Evolutionary conservation across 1,140 invertebrate species (phyloP), one percentile per base, ranked within the genome.

Genomic region (Eufriesea mexicana): DNA sequence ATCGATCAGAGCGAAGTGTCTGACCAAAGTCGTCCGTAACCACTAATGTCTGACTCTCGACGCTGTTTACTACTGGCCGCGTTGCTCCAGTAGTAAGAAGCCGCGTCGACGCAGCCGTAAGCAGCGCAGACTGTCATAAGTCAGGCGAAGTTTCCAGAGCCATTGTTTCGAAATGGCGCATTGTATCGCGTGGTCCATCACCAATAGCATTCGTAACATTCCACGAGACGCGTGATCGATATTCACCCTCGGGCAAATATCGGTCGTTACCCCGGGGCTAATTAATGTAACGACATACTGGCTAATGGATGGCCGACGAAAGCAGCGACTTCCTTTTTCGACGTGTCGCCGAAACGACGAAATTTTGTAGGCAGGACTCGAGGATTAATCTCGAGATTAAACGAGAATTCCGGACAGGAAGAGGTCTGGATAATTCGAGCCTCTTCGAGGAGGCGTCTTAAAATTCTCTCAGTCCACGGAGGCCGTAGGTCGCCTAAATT

Each of bases 401-500:
- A 62, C 28, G 47, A 28, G 64, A 76, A 51, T 51, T 61, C 25
- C 12, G n/a, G n/a, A 23, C 8, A 25, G 16, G 14, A 20, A 23
- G 20, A 18, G 25, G 20, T 47, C 42, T 16, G 47, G 25, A 45
- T 47, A 75, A 59, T 59, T 59, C 47, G 62, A n/a, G 9, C 16
- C 5, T 18, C 7, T 28, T 47, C 23, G 16, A 78, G n/a, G 10
- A 68, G 42, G 14, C 51, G 42, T 47, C 66, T 79, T 70, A 49
- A 79, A 59, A 79, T 71, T 71, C 77, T 18, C n/a, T 25, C n/a
- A 35, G 49, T 35, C 25, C 4, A 12, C 35, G 20, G 51, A 35
- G 54, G 51, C 28, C 42, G 54, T 45, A 8, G 35, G 35, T 70
- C 64, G 20, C 42, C 57, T 79, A 49, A 78, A 79, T 70, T 79